A percentile compares a stretch with the other conserved stretches of the same genome.
Conservation (phyloP, 1,140 invertebrate genomes). For the Lethocerus indicus region DNA sequence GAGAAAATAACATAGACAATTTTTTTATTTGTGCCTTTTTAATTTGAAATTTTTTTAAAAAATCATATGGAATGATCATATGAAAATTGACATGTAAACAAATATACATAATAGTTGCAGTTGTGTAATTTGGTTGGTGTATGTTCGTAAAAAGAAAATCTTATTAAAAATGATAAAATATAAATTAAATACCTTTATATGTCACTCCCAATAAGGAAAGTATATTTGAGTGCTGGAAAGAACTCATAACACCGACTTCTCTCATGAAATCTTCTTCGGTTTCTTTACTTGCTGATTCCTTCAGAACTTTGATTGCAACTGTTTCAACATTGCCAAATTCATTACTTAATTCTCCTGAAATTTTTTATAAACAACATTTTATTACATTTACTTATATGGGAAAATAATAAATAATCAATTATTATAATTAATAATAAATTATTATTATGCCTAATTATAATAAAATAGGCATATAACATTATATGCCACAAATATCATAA, state of each 20-base stretch:
- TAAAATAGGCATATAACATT: no score
- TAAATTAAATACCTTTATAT: constrained; percentile 38
- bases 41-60: no score
- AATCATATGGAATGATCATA: no score
- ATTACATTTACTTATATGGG: background rate
- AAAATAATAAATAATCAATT: background rate
- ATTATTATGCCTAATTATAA: background rate
- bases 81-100: no score
- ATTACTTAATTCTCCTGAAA: constrained; percentile 34
- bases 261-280: constrained; percentile 69
- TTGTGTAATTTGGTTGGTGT: no score
- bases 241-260: constrained; percentile 81
- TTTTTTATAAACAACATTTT: background rate
- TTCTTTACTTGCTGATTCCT: constrained; percentile 61
- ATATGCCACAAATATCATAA: no score
- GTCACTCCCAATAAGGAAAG: constrained; percentile 68
- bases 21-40: no score
- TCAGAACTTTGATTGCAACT: constrained; percentile 74
- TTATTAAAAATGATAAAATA: no score
- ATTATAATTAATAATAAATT: background rate
- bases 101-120: no score
- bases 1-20: no score
- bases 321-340: constrained; percentile 29
- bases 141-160: no score
- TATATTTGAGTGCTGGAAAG: constrained; percentile 75